Conservation (phyloP, 2,113 vertebrate species). For the Rana temporaria region DNA sequence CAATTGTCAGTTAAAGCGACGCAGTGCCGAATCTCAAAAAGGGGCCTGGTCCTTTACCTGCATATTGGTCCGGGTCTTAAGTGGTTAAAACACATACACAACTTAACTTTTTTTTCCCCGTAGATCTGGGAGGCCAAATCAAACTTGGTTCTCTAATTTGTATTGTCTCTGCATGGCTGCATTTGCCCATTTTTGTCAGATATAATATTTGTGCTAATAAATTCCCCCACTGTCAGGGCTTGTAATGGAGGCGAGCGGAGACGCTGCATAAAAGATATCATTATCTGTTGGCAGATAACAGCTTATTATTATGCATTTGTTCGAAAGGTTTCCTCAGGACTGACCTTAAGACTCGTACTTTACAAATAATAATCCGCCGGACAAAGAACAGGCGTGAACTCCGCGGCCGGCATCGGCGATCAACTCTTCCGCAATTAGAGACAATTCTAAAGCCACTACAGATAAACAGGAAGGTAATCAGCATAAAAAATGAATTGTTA, state of each 20-base stretch:
- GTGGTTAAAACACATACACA: too few relatives aligned
- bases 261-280: slow-evolving; percentile 51
- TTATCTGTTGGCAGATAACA: slow-evolving; percentile 51
- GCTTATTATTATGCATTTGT: slow-evolving; percentile 52
- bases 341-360: slow-evolving; percentile 53
- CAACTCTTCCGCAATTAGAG: slow-evolving; percentile 64
- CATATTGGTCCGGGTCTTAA: too few relatives aligned
- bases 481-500: slow-evolving; percentile 75
- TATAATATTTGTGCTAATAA: slow-evolving; percentile 54
- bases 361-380: slow-evolving; percentile 33
- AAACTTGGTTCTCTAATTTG: slow-evolving; percentile 28
- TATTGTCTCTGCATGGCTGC: slow-evolving; percentile 33
- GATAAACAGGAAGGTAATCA: slow-evolving; percentile 74
- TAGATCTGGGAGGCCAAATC: neutral
- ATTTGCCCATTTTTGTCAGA: slow-evolving; percentile 52
- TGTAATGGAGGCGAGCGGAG: slow-evolving; percentile 22
- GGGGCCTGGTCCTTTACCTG: too few relatives aligned
- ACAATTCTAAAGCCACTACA: slow-evolving; percentile 50
- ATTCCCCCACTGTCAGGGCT: slow-evolving; percentile 32
- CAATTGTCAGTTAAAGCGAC: too few relatives aligned
- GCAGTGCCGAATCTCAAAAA: too few relatives aligned
- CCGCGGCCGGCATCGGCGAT: slow-evolving; percentile 64
- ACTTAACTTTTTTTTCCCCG: neutral
- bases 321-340: slow-evolving; percentile 40
- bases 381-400: slow-evolving; percentile 47